These are phyloP conservation scores for Tapera naevia DNA, from an alignment of 2,797 vertebrate species.

Conservation along the genomic window DNA sequence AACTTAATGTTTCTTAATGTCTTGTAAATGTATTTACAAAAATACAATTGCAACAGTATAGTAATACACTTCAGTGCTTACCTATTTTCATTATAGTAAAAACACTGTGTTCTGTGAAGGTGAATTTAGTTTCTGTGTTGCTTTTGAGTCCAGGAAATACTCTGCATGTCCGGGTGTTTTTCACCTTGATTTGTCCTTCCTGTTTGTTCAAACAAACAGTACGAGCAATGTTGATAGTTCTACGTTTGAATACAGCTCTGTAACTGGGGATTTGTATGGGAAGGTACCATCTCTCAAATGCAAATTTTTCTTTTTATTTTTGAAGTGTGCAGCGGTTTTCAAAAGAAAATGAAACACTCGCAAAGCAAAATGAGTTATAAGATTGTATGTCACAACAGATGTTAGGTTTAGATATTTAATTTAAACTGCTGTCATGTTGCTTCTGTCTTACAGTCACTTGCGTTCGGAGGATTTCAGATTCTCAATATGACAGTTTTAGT, in stretches of 20 bases:
- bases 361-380: neutral
- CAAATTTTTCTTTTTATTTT: neutral
- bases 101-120: neutral
- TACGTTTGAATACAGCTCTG: neutral
- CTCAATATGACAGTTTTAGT: neutral
- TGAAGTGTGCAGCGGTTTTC: neutral
- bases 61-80: neutral
- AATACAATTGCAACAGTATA: neutral
- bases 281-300: neutral
- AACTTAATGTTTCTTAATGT: neutral
- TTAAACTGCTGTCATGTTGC: neutral
- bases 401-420: neutral
- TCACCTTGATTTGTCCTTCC: constrained; percentile 65
- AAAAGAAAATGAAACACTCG: neutral
- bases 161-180: neutral
- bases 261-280: neutral
- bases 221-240: neutral
- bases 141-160: neutral
- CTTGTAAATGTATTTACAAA: neutral
- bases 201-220: constrained; percentile 21
- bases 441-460: neutral
- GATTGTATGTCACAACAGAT: neutral
- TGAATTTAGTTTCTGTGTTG: neutral
- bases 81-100: neutral
- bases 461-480: neutral